A percentile compares a stretch with the other conserved stretches of the same genome.
Conservation (phyloP, 2,888 invertebrate genomes). For the Ashinkailepas kermadecensis region DNA sequence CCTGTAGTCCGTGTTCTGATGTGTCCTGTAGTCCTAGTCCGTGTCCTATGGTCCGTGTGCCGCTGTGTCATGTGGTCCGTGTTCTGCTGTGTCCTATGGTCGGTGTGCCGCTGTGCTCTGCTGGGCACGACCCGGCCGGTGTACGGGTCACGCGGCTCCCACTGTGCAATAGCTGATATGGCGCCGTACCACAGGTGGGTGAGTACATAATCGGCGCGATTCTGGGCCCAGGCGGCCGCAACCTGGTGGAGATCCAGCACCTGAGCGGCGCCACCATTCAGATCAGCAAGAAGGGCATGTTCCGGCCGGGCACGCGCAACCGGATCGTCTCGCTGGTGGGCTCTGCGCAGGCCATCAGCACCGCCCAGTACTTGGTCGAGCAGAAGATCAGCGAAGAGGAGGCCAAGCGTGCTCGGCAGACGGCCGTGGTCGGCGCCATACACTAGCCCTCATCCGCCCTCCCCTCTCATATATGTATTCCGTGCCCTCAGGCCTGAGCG, state of each 20-base stretch:
- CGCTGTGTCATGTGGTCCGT: no score
- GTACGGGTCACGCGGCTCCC: no score
- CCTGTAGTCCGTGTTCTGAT: no score
- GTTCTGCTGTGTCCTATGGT: no score
- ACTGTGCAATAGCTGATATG: no score
- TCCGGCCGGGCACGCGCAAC: slow-evolving; percentile 93
- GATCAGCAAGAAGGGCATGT: slow-evolving; percentile 96
- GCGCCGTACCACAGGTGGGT: slow-evolving; percentile 60
- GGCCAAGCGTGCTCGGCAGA: background rate
- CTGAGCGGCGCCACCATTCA: slow-evolving; percentile 95
- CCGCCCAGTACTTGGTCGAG: slow-evolving; percentile 91
- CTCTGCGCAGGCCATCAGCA: slow-evolving; percentile 74
- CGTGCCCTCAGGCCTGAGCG: no score
- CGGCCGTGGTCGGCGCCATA: background rate
- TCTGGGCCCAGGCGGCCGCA: slow-evolving; percentile 91
- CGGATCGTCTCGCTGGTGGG: slow-evolving; percentile 94
- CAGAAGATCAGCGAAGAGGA: slow-evolving; percentile 91
- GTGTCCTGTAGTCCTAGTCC: no score
- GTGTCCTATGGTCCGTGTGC: no score
- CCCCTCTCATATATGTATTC: background rate
- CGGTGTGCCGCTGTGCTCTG: no score
- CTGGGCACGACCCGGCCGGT: no score
- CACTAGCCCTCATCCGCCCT: background rate
- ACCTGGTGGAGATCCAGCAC: slow-evolving; percentile 94
- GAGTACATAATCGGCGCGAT: slow-evolving; percentile 94